Conservation (phyloP, 2,113 vertebrate genomes). For the Muntiacus muntjak region DNA sequence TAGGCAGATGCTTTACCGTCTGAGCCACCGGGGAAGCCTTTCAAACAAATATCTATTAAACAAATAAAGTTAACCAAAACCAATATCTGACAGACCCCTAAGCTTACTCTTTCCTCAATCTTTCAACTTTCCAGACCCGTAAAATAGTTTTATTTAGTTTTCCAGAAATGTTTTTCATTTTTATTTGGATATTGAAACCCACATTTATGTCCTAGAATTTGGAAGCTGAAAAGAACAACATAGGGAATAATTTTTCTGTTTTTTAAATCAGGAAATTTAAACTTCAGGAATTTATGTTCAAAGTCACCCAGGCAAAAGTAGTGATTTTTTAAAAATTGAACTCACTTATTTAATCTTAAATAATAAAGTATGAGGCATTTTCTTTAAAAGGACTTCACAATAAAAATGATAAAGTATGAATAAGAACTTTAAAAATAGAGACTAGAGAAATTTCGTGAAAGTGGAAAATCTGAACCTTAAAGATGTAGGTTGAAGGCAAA, state of each 20-base stretch:
- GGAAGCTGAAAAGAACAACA: not conserved
- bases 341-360: conserved; percentile 7
- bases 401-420: not conserved
- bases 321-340: not conserved
- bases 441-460: not conserved
- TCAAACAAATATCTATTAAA: not conserved
- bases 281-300: not conserved
- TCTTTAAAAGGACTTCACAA: not conserved
- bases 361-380: not conserved
- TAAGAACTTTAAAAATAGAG: not conserved
- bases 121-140: not conserved
- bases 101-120: not conserved
- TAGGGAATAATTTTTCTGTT: not conserved
- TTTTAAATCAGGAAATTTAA: not conserved
- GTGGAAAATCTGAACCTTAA: not conserved
- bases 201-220: not conserved
- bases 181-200: not conserved
- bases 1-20: not conserved
- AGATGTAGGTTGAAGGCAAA: not conserved
- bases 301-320: not conserved
- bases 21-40: not conserved
- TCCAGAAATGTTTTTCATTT: not conserved
- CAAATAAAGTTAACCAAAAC: not conserved
- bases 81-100: not conserved
- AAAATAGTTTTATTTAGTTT: conserved; percentile 2